These are phyloP conservation scores for Isurus oxyrinchus DNA, from an alignment of 2,113 vertebrate species.

Conservation along the genomic window DNA sequence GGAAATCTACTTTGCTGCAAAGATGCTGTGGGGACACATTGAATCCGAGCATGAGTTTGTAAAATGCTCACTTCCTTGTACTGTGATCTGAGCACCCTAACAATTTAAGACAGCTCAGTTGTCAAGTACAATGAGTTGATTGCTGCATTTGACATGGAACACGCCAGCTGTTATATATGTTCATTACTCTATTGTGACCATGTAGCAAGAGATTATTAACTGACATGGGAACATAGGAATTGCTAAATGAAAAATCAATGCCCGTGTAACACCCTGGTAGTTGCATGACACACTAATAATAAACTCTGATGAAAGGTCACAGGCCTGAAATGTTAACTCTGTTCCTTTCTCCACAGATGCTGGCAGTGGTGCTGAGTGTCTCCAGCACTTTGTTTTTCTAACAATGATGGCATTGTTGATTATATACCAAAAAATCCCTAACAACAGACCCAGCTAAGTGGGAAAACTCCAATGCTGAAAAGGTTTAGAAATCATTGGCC, in stretches of 20 bases:
- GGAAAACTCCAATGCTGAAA: background rate
- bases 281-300: background rate
- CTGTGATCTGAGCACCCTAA: background rate
- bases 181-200: background rate
- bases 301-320: background rate
- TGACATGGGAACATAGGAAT: constrained; percentile 1
- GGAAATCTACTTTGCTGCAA: background rate
- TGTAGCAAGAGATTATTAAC: background rate
- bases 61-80: background rate
- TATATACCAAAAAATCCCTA: background rate
- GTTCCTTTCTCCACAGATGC: background rate
- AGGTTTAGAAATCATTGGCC: background rate
- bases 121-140: background rate
- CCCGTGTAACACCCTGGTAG: background rate
- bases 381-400: background rate
- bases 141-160: background rate
- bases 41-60: background rate
- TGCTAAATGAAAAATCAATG: background rate
- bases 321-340: background rate
- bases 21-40: background rate
- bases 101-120: background rate
- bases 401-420: background rate
- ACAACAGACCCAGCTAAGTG: background rate
- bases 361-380: background rate
- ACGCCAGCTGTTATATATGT: background rate